These are phyloP conservation scores for Danaus plexippus DNA, from an alignment of 1,140 invertebrate species.

Conservation along the genomic window DNA sequence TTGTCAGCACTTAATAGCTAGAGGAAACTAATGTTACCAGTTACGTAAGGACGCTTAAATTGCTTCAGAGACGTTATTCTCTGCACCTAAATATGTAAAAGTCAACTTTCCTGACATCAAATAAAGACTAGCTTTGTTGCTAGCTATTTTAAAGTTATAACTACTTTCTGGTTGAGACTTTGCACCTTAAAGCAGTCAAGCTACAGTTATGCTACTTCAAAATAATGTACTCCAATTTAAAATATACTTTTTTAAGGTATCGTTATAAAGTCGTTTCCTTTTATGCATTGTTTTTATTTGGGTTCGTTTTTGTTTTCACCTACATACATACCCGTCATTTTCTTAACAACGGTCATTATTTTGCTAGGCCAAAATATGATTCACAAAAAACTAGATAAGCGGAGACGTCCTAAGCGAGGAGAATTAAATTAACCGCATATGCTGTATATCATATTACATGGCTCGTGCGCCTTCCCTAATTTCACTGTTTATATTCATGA, in stretches of 20 bases:
- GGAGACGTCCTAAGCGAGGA: slow-evolving; percentile 24
- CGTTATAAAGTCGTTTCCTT: too few species aligned
- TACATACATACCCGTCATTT: too few species aligned
- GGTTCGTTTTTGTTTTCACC: too few species aligned
- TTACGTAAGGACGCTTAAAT: slow-evolving; percentile 19
- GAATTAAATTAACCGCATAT: slow-evolving; percentile 54
- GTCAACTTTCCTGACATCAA: slow-evolving; percentile 1
- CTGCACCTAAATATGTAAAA: slow-evolving; percentile 2
- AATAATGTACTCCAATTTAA: too few species aligned
- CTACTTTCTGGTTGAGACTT: too few species aligned
- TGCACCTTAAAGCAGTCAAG: too few species aligned
- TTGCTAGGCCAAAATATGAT: background rate
- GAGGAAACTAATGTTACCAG: slow-evolving; percentile 13
- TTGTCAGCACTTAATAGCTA: slow-evolving; percentile 13
- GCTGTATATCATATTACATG: slow-evolving; percentile 48
- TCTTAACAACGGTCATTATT: background rate
- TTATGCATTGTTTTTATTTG: too few species aligned
- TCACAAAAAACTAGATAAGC: slow-evolving; percentile 14
- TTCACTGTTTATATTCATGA: slow-evolving; percentile 65
- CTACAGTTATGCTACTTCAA: too few species aligned
- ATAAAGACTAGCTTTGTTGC: too few species aligned
- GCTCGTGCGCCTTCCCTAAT: slow-evolving; percentile 40
- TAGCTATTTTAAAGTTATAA: too few species aligned
- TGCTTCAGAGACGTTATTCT: slow-evolving; percentile 3
- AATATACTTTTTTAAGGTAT: too few species aligned